These are phyloP conservation scores for Lithosia quadra DNA, from an alignment of 2,888 invertebrate species.

Conservation along the genomic window DNA sequence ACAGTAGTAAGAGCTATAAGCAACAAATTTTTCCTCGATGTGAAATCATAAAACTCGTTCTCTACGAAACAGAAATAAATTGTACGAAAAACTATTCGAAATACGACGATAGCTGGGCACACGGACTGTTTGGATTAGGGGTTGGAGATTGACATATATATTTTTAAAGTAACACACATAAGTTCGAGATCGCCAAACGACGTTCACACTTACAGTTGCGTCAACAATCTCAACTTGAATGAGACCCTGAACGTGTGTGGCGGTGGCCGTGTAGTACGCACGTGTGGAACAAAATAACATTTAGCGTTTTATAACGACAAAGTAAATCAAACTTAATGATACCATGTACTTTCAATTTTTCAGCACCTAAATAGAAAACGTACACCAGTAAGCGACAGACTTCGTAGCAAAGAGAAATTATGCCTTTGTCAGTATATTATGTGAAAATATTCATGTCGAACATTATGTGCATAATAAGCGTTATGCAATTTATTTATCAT, in stretches of 20 bases:
- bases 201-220: conserved; percentile 86
- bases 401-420: conserved; percentile 63
- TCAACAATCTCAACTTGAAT: conserved; percentile 85
- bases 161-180: conserved; percentile 82
- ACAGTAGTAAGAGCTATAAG: conserved; percentile 45
- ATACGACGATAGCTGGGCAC: conserved; percentile 77
- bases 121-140: conserved; percentile 71
- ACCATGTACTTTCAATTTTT: conserved; percentile 31
- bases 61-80: conserved; percentile 65
- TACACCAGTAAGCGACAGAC: conserved; percentile 70
- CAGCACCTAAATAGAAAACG: conserved; percentile 40
- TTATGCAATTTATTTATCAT: conserved; percentile 64
- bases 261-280: conserved; percentile 74
- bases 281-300: conserved; percentile 84
- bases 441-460: conserved; percentile 42
- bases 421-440: conserved; percentile 54
- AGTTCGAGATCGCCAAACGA: conserved; percentile 73
- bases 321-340: conserved; percentile 46
- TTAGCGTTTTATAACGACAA: conserved; percentile 69
- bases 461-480: conserved; percentile 70
- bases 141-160: conserved; percentile 71
- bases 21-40: conserved; percentile 35
- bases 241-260: conserved; percentile 80
- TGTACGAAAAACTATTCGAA: conserved; percentile 68
- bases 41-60: conserved; percentile 37